phyloP scores from a whole-genome alignment of 2,113 vertebrate genomes.

The Elgaria multicarinata region DNA sequence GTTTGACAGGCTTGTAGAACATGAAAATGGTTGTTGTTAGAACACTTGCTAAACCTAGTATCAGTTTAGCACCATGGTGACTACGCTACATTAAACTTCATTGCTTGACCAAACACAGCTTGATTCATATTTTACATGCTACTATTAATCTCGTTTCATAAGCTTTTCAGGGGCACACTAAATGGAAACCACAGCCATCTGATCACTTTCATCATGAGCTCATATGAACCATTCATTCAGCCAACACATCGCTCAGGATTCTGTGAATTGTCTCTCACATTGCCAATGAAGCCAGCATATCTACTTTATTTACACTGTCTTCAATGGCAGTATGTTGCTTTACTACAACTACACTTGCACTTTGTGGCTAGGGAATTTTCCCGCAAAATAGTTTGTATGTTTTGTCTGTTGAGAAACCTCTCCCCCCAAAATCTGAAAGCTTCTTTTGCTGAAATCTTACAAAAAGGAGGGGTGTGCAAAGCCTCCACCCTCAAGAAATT shows the following conservation, averaged over 20 bases:
- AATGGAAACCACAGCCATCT: background rate
- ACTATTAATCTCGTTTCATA: background rate
- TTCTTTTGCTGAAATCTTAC: background rate
- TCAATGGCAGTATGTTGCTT: background rate
- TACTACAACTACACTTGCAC: background rate
- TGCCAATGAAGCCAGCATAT: background rate
- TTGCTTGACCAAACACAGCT: background rate
- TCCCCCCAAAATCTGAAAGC: background rate
- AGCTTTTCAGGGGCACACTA: background rate
- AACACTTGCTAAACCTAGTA: background rate
- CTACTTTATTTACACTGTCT: background rate
- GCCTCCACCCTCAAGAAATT: background rate
- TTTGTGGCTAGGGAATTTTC: background rate
- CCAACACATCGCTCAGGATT: background rate
- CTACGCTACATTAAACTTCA: background rate
- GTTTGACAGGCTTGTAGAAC: background rate
- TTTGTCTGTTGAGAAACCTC: background rate
- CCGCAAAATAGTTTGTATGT: background rate
- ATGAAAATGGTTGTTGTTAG: background rate
- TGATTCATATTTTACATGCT: background rate
- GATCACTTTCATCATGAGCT: background rate
- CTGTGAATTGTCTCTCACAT: background rate
- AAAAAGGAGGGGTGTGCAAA: background rate
- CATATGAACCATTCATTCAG: background rate
- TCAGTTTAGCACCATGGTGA: background rate